Evolutionary conservation across 2,888 invertebrate genomes (phyloP), one percentile per base, ranked within the genome.

Genomic region (Noctua janthina): DNA sequence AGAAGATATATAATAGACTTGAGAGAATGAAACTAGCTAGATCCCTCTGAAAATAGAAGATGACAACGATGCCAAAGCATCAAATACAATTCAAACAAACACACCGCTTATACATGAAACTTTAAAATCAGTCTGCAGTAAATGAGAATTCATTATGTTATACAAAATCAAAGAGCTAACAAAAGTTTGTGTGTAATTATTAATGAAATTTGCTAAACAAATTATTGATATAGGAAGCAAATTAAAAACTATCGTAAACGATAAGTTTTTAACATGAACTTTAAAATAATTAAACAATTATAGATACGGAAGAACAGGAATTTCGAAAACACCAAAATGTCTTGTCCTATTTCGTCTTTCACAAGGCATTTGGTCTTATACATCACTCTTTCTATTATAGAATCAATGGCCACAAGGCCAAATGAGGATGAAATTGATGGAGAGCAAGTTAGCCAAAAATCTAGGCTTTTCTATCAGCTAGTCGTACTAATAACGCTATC

Each of bases 381-480:
- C 8, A 11, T 80, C 0, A 35, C 46, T 20, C 29, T 85, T 0
- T 69, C 64, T 10, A 43, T 43, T 1, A 56, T 84, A 4, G 76
- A 87, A 51, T n/a, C 67, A 1, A 49, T 51, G 13, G 13, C 54
- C 17, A 20, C 15, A 2, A 39, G n/a, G 17, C 8, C 17, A 6
- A 13, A 35, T 29, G 70, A 59, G 11, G 10, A 69, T 29, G 35
- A 49, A 13, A 20, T 2, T 23, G 43, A 77, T 20, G 87, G 76
- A 54, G 79, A 62, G 13, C 66, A 29, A 3, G 11, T 54, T 20
- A 29, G 54, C 11, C 23, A 11, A 13, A 79, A 74, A 49, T 46
- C 35, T 8, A 77, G 46, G 4, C 35, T 70, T 13, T 77, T 80
- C 10, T 84, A 75, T 8, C 77, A 85, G 35, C 46, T 83, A 2